Evolutionary conservation across 2,888 invertebrate species (phyloP).

Genomic region (Trichacis sp.): DNA sequence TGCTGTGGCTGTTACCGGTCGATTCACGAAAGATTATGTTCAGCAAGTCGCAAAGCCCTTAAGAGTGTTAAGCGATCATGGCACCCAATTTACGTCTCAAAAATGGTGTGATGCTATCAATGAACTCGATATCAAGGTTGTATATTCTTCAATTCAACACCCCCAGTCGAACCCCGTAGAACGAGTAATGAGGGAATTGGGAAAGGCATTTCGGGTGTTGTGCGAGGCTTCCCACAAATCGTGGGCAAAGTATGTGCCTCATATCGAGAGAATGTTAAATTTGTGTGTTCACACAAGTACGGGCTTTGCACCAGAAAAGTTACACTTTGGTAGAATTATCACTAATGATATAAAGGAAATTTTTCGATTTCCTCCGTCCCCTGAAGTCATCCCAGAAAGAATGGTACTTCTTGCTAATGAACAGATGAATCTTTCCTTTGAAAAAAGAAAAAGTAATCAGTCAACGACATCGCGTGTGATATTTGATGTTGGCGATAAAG

Average conservation of each 20-base stretch:
- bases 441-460: too few relatives aligned
- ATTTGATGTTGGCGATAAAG: too few relatives aligned
- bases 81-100: conserved; percentile 25
- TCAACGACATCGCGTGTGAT: too few relatives aligned
- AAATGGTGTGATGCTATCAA: conserved; percentile 15
- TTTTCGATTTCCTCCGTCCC: neutral
- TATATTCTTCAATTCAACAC: conserved; percentile 22
- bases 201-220: conserved; percentile 23
- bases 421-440: too few relatives aligned
- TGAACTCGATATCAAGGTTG: neutral
- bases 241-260: too few relatives aligned
- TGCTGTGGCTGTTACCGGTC: conserved; percentile 11
- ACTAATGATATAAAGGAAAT: neutral
- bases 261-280: too few relatives aligned
- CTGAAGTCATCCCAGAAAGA: too few relatives aligned
- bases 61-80: conserved; percentile 22
- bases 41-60: conserved; percentile 15
- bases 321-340: neutral
- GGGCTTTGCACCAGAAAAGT: neutral
- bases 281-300: neutral
- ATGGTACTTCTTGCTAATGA: too few relatives aligned
- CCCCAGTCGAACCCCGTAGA: too few relatives aligned
- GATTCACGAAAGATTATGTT: conserved; percentile 13
- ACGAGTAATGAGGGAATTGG: conserved; percentile 33
- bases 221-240: conserved; percentile 16